Evolutionary conservation across 2,888 invertebrate species (phyloP).

Genomic region (Homarus gammarus): DNA sequence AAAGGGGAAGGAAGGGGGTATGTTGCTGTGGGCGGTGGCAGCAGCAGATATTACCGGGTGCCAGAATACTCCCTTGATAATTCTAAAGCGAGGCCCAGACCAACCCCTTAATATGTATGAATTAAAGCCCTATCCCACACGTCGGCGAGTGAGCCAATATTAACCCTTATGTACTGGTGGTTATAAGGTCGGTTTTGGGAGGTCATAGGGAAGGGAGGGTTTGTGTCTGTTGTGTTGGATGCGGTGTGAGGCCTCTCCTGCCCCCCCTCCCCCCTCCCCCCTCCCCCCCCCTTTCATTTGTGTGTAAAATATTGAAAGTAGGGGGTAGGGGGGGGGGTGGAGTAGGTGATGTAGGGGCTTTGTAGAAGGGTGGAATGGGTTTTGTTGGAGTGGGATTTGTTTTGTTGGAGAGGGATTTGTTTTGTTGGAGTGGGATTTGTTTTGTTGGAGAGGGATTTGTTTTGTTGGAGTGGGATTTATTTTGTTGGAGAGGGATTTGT

Average conservation of each 20-base stretch:
- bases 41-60: conserved; percentile 41
- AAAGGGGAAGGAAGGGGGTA: not conserved
- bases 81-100: conserved; percentile 39
- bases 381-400: not conserved
- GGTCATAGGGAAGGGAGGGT: too few relatives aligned
- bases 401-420: too few relatives aligned
- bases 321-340: not conserved
- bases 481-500: too few relatives aligned
- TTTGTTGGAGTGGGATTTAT: not conserved
- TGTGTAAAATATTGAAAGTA: conserved; percentile 60
- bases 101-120: conserved; percentile 37
- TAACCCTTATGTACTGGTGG: not conserved
- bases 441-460: too few relatives aligned
- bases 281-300: conserved; percentile 43
- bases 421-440: too few relatives aligned
- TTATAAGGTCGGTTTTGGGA: too few relatives aligned
- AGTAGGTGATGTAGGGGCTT: not conserved
- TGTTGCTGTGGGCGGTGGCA: conserved; percentile 5
- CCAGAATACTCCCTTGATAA: conserved; percentile 52
- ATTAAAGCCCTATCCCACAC: not conserved
- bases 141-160: not conserved
- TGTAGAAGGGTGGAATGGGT: not conserved
- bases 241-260: not conserved
- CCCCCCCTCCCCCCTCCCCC: too few relatives aligned
- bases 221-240: too few relatives aligned